Evolutionary conservation across 2,888 invertebrate species (phyloP), one percentile per base, ranked within the genome.

Genomic region (Perithous albicinctus): DNA sequence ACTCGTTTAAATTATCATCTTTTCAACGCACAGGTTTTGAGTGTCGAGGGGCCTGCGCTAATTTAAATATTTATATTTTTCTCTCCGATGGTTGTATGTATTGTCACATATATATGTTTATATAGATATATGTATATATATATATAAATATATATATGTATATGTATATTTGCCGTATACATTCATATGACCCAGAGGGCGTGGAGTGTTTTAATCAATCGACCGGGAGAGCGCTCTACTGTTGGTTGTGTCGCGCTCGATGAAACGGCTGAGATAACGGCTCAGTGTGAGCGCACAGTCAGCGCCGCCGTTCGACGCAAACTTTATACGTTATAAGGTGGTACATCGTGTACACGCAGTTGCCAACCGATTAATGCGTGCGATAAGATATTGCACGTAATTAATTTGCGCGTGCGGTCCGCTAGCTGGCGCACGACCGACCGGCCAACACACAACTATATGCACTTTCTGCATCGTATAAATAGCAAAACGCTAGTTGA

Each of bases 51-150:
- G 2, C 23, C 18, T 35, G 84, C 75, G 85, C 85, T 86, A 87
- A 87, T 89, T 88, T 88, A 87, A 87, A 88, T 84, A 84, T 85
- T 85, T 77, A 54, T 38, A 12, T 35, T 48, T 26, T 61, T 54
- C 29, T 66, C 35, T 56, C 23, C 70, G 29, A 18, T 38, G 51
- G 18, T 23, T 73, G n/a, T 35, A 23, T 35, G 48, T 12, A 23
- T 29, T 15, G 32, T 15, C 10, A 15, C 18, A 32, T 26, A 15
- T 23, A 35, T 26, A 3, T 38, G 35, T n/a, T n/a, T n/a, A n/a
- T n/a, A n/a, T n/a, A n/a, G n/a, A n/a, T n/a, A n/a, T n/a, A n/a
- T 41, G 20, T 56, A 59, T 56, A 18, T 48, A 18, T 48, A 18
- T 48, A 48, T 18, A 18, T 48, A 18, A 6, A 7, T 7, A 18